Evolutionary conservation across 1,140 invertebrate genomes (phyloP), one percentile per base, ranked within the genome.

Genomic region (Drosophila santomea): DNA sequence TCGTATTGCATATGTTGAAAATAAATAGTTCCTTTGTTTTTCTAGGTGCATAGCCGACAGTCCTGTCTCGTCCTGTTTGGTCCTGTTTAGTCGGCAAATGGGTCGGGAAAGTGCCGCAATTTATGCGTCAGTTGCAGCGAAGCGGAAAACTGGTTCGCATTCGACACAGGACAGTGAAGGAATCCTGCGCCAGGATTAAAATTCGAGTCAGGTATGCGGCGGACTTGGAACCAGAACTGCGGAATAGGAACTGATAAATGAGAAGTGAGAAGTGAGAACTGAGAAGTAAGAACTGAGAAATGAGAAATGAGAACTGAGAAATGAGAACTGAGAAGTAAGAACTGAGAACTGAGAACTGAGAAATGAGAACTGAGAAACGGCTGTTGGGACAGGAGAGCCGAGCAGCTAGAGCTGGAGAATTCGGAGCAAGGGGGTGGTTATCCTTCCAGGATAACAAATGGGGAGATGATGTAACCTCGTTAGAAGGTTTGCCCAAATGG

Each of bases 91-190:
- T 4, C 38, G 45, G 23, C 54, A 61, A 55, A 67, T 66, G 47
- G 47, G 47, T 45, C 11, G 51, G 58, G 58, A 52, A 68, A 79
- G 71, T 71, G 67, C 43, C 67, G 66, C 74, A 89, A 84, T 89
- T 84, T 89, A 88, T 84, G 83, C 84, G 84, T 82, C 83, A 86
- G 83, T 86, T 86, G 83, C 76, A 78, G 48, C 76, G 76, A 84
- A 80, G 84, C 84, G 80, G 80, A 88, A 89, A 88, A 88, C 83
- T 89, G 83, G 83, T 88, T 88, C 82, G 74, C 74, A 86, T 85
- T 81, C 82, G 83, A 82, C 66, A 81, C 79, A 83, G 51, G 52
- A 62, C 60, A 52, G 32, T 45, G 6, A 48, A 74, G 23, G 20
- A 77, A 71, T 71, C 64, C 64, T 69, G 62, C 47, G 43, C 55